A percentile compares a stretch with the other conserved stretches of the same genome.
Conservation (phyloP, 2,888 invertebrate genomes). For the Ommatoiulus sabulosus region DNA sequence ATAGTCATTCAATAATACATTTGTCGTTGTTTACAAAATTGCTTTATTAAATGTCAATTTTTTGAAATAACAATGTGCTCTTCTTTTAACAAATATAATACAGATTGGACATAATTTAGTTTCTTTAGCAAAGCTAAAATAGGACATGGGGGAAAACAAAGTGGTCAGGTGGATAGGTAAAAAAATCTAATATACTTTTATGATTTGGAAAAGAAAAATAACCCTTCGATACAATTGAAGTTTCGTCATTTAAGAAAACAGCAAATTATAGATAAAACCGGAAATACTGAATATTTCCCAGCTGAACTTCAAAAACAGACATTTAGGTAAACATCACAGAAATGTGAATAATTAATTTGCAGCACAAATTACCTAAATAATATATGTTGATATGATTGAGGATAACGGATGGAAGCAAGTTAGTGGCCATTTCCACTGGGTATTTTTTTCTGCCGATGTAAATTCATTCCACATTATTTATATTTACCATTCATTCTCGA, state of each 20-base stretch:
- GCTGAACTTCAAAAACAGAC: constrained; percentile 6
- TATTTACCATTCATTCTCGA: constrained; percentile 20
- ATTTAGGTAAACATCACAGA: constrained; percentile 51
- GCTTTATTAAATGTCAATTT: constrained; percentile 56
- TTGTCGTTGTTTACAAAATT: constrained; percentile 52
- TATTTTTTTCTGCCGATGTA: not conserved
- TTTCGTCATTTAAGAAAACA: not conserved
- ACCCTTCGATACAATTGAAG: not conserved
- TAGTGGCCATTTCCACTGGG: constrained; percentile 42
- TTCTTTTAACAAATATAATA: constrained; percentile 57
- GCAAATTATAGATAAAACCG: not conserved
- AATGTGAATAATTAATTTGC: constrained; percentile 49
- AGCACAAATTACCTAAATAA: constrained; percentile 49
- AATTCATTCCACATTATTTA: constrained; percentile 38
- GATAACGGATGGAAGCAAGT: constrained; percentile 51
- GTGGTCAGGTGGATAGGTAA: not conserved
- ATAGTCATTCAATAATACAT: not conserved
- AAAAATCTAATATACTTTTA: constrained; percentile 6
- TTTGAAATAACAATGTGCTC: constrained; percentile 55
- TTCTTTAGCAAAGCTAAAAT: constrained; percentile 37
- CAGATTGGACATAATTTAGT: constrained; percentile 56
- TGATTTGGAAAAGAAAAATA: constrained; percentile 34
- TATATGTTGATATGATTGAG: constrained; percentile 47
- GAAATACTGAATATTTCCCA: not conserved
- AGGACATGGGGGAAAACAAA: not conserved